A percentile compares a stretch with the other conserved stretches of the same genome.
Evolutionary conservation across 1,140 invertebrate genomes (phyloP).

Genomic region (Drosophila serrata): DNA sequence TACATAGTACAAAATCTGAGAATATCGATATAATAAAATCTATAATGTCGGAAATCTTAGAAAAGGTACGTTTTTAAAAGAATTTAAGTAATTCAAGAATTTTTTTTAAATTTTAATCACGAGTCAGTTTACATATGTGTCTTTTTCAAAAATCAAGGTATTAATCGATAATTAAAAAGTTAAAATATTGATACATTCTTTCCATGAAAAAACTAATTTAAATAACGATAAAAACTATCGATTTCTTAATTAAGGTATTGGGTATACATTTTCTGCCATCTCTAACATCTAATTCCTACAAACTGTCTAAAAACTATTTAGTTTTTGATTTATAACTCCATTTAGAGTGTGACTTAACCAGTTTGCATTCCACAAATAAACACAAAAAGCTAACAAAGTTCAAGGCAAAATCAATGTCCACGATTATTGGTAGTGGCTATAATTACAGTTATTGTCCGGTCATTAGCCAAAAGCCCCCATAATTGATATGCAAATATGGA

Average conservation of each 20-base stretch:
- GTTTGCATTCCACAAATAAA: conserved; percentile 7
- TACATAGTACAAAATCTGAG: neutral
- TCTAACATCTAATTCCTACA: neutral
- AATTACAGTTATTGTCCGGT: conserved; percentile 57
- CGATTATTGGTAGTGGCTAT: conserved; percentile 22
- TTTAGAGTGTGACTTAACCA: conserved; percentile 17
- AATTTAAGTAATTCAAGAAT: no score
- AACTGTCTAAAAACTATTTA: conserved; percentile 11
- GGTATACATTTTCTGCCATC: neutral
- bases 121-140: no score
- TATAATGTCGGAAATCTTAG: no score
- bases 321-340: conserved; percentile 35
- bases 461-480: conserved; percentile 42
- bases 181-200: no score
- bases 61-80: neutral
- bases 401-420: conserved; percentile 32
- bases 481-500: conserved; percentile 56
- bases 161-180: no score
- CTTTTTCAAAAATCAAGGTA: neutral
- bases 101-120: no score
- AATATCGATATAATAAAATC: neutral
- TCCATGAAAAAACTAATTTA: no score
- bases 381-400: conserved; percentile 14
- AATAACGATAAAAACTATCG: neutral
- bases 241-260: no score